Evolutionary conservation across 2,888 invertebrate genomes (phyloP).

Genomic region (Emmelina monodactyla): DNA sequence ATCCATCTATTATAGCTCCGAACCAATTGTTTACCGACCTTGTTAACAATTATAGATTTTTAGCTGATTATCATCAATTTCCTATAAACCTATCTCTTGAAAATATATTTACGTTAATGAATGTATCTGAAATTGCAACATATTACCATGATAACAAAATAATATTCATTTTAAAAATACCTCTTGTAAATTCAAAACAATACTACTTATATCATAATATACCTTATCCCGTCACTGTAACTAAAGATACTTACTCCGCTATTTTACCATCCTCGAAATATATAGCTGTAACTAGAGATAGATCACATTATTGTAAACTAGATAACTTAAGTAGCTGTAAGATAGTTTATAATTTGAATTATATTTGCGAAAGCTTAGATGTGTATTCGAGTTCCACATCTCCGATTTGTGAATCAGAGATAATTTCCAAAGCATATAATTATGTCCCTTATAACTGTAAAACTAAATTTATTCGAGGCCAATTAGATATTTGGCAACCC

Average conservation of each 20-base stretch:
- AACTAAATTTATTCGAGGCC: slow-evolving; percentile 8
- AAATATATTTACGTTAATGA: slow-evolving; percentile 10
- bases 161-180: slow-evolving; percentile 7
- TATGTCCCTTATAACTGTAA: slow-evolving; percentile 6
- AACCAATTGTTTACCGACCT: slow-evolving; percentile 10
- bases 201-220: slow-evolving; percentile 5
- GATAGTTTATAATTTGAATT: not conserved
- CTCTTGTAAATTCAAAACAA: slow-evolving; percentile 1
- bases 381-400: slow-evolving; percentile 4
- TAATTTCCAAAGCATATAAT: slow-evolving; percentile 7
- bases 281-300: slow-evolving; percentile 12
- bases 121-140: slow-evolving; percentile 6
- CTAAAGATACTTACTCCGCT: slow-evolving; percentile 3
- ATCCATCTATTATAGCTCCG: slow-evolving; percentile 9
- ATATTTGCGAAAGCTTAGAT: slow-evolving; percentile 6
- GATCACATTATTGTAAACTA: slow-evolving; percentile 7
- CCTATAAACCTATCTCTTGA: slow-evolving; percentile 8
- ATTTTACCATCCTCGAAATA: slow-evolving; percentile 11
- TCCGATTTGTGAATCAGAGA: slow-evolving; percentile 10
- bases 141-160: slow-evolving; percentile 9
- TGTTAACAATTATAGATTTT: slow-evolving; percentile 7
- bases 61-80: slow-evolving; percentile 8
- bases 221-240: slow-evolving; percentile 4
- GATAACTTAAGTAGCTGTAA: slow-evolving; percentile 9
- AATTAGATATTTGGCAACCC: slow-evolving; percentile 8